Conservation (phyloP, 2,888 invertebrate genomes). For the Orchesella flavescens region DNA sequence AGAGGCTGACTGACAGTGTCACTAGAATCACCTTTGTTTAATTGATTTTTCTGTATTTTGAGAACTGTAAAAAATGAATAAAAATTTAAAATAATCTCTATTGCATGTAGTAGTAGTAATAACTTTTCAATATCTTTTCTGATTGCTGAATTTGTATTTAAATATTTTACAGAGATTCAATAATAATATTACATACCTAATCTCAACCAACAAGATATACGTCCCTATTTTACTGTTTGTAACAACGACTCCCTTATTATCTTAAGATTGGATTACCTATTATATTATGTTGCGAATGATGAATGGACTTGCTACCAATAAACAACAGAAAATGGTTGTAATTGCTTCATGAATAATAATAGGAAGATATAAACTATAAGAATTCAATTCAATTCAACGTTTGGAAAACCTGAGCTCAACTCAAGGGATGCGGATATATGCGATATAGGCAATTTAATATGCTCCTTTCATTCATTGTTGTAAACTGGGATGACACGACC, state of each 20-base stretch:
- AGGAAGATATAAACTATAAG: not conserved
- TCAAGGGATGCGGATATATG: not conserved
- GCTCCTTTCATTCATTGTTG: not conserved
- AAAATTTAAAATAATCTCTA: constrained; percentile 4
- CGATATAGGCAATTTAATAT: not conserved
- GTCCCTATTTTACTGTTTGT: too few relatives aligned
- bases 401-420: not conserved
- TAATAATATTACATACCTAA: not conserved
- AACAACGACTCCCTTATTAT: too few relatives aligned
- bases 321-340: not conserved
- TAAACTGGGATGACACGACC: constrained; percentile 19
- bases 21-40: too few relatives aligned
- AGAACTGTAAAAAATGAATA: too few relatives aligned
- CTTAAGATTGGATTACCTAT: constrained; percentile 1
- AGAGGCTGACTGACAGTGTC: too few relatives aligned
- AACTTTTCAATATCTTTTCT: constrained; percentile 22
- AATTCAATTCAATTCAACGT: not conserved
- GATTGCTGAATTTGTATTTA: not conserved
- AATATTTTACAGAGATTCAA: not conserved
- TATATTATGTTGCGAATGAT: not conserved
- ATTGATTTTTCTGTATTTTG: too few relatives aligned
- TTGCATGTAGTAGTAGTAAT: constrained; percentile 18
- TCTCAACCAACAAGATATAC: too few relatives aligned
- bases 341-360: constrained; percentile 1
- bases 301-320: not conserved